A percentile compares a stretch with the other conserved stretches of the same genome.
These are phyloP conservation scores for Drosophila neonasuta DNA, from an alignment of 2,888 invertebrate species.

Conservation along the genomic window DNA sequence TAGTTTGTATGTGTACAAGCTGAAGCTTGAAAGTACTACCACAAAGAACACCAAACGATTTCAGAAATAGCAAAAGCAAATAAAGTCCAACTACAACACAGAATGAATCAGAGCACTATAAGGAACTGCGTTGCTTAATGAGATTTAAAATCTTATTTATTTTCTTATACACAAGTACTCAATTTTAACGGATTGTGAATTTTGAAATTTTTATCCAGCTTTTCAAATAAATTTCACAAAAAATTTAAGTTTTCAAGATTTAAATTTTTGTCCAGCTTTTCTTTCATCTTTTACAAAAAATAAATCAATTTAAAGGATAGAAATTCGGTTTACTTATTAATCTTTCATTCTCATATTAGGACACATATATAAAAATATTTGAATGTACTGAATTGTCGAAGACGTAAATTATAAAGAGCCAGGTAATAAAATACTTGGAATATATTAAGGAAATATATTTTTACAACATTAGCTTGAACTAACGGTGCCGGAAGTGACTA, in stretches of 20 bases:
- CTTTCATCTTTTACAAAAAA: slow-evolving; percentile 6
- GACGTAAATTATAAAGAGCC: too few species aligned
- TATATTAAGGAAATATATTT: background rate
- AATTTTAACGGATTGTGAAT: background rate
- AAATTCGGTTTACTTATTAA: too few species aligned
- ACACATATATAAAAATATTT: too few species aligned
- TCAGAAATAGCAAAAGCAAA: slow-evolving; percentile 7
- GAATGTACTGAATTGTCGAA: too few species aligned
- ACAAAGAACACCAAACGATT: slow-evolving; percentile 40
- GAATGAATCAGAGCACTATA: slow-evolving; percentile 31
- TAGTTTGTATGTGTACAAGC: slow-evolving; percentile 1
- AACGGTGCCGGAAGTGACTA: background rate
- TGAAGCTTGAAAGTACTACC: slow-evolving; percentile 29
- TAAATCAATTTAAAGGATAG: background rate
- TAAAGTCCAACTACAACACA: slow-evolving; percentile 14
- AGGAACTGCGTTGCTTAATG: slow-evolving; percentile 47
- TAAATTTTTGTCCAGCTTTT: slow-evolving; percentile 6
- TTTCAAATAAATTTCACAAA: background rate
- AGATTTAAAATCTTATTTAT: slow-evolving; percentile 46
- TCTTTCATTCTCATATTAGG: too few species aligned
- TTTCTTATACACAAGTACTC: slow-evolving; percentile 22
- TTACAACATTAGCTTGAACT: background rate
- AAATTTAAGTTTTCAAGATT: slow-evolving; percentile 6
- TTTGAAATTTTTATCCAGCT: slow-evolving; percentile 11
- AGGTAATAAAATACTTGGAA: too few species aligned